Percentiles rank a stretch among this genome's conserved stretches.
These are phyloP conservation scores for Chauna torquata DNA, from an alignment of 2,113 vertebrate species.

Conservation along the genomic window DNA sequence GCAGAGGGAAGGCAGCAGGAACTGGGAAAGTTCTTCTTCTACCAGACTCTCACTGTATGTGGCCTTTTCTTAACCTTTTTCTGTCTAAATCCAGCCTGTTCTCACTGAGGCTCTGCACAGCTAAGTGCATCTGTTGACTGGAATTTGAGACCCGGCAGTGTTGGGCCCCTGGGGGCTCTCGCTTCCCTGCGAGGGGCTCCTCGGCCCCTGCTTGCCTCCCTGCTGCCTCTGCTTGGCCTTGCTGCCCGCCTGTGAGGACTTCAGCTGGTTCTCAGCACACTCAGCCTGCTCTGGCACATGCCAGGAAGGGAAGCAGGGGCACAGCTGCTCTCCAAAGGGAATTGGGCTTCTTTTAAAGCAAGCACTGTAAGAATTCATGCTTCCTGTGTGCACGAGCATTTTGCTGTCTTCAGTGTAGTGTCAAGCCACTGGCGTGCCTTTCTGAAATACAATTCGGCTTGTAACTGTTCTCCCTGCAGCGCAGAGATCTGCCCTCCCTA, in stretches of 20 bases:
- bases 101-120: rapidly evolving
- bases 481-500: neutral
- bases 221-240: neutral
- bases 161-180: neutral
- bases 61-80: neutral
- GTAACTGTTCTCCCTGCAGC: neutral
- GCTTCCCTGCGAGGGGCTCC: neutral
- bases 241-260: neutral
- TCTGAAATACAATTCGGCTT: neutral
- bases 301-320: neutral
- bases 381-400: neutral
- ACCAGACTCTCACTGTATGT: rapidly evolving
- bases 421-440: neutral
- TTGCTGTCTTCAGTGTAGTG: neutral
- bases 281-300: neutral
- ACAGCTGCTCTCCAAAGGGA: neutral
- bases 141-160: neutral
- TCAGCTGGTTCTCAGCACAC: neutral
- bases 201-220: neutral
- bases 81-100: neutral
- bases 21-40: neutral
- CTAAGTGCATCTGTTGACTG: neutral
- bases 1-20: neutral
- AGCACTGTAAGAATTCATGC: neutral
- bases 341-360: neutral